Conservation (phyloP, 2,888 invertebrate genomes). For the Drosophila glabriapex region DNA sequence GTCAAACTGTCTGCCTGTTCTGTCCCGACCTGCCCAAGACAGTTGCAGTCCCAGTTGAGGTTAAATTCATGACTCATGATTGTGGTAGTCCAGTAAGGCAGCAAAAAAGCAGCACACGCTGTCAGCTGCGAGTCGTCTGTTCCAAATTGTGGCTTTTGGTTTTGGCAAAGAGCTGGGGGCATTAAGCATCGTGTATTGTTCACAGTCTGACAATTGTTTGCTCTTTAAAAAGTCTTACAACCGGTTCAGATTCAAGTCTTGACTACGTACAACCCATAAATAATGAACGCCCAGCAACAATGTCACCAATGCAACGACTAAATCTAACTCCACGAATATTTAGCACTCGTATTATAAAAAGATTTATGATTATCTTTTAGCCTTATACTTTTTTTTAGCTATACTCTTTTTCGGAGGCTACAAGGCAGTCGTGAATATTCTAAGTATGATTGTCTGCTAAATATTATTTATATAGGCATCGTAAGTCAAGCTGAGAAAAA, state of each 20-base stretch:
- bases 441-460: not conserved
- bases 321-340: constrained; percentile 18
- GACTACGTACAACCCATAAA: constrained; percentile 43
- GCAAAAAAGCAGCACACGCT: constrained; percentile 16
- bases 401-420: not conserved
- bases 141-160: constrained; percentile 38
- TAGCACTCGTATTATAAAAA: constrained; percentile 13
- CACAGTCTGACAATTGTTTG: constrained; percentile 45
- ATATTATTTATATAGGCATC: not conserved
- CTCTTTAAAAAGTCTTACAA: constrained; percentile 29
- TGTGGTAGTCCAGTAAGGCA: constrained; percentile 14
- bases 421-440: not conserved
- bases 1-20: constrained; percentile 38
- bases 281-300: constrained; percentile 37
- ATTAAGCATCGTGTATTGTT: constrained; percentile 53
- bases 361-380: constrained; percentile 18
- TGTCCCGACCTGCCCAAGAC: constrained; percentile 35
- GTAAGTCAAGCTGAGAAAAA: constrained; percentile 12
- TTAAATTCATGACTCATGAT: constrained; percentile 53
- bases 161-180: constrained; percentile 17
- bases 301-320: constrained; percentile 12
- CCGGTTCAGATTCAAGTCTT: constrained; percentile 54
- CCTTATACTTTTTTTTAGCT: constrained; percentile 3
- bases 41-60: constrained; percentile 32
- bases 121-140: constrained; percentile 45